Conservation (phyloP, 1,140 invertebrate genomes). For the Panagrolaimus sp. region DNA sequence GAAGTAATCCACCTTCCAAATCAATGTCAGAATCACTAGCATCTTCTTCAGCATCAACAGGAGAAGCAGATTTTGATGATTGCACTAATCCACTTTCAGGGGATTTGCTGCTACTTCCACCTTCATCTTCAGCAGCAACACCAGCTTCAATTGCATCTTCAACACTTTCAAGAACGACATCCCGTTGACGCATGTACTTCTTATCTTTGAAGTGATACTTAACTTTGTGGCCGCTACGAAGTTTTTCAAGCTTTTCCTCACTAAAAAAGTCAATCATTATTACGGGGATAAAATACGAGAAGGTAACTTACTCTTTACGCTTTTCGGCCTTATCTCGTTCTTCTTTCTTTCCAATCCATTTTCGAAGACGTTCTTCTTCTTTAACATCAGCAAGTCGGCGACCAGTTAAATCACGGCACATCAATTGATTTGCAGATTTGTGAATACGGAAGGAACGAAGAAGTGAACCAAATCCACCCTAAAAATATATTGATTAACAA, state of each 20-base stretch:
- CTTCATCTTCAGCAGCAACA: constrained; percentile 9
- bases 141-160: constrained; percentile 47
- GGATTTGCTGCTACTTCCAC: neutral
- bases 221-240: constrained; percentile 17
- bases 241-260: constrained; percentile 32
- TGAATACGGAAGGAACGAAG: constrained; percentile 46
- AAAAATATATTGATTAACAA: too few species aligned
- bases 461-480: constrained; percentile 43
- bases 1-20: constrained; percentile 21
- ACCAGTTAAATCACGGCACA: constrained; percentile 43
- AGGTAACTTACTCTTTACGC: constrained; percentile 32
- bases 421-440: constrained; percentile 42
- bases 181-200: constrained; percentile 40
- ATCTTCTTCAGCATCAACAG: constrained; percentile 9
- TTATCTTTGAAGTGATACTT: constrained; percentile 47
- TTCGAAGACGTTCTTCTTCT: constrained; percentile 45
- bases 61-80: neutral
- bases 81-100: constrained; percentile 18
- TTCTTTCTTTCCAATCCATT: constrained; percentile 40
- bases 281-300: constrained; percentile 20
- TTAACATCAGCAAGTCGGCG: constrained; percentile 47
- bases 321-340: constrained; percentile 45
- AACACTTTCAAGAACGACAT: constrained; percentile 34
- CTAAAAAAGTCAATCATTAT: constrained; percentile 16
- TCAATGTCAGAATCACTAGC: constrained; percentile 26